phyloP scores from a whole-genome alignment of 2,888 invertebrate species.

The Leptinotarsa haldemani region DNA sequence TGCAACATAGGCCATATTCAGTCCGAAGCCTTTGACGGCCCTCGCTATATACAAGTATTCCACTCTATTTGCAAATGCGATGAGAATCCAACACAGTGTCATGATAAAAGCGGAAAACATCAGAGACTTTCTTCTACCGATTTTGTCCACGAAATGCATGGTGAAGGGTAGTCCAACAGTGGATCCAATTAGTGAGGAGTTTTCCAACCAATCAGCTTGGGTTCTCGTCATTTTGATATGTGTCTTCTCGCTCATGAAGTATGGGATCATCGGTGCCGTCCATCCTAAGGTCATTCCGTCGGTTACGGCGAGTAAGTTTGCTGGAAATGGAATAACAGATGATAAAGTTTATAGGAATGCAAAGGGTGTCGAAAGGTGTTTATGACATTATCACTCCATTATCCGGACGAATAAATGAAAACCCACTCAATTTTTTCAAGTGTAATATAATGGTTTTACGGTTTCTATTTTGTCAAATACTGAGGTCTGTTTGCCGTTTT shows the following conservation, averaged over 20 bases:
- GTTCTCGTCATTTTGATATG: conserved; percentile 57
- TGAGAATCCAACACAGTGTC: conserved; percentile 57
- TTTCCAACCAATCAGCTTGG: conserved; percentile 55
- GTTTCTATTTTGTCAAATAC: no score
- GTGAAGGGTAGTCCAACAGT: conserved; percentile 54
- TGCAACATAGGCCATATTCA: conserved; percentile 63
- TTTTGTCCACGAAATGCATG: conserved; percentile 53
- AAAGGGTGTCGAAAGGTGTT: no score
- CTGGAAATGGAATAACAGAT: conserved; percentile 50
- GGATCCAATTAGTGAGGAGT: conserved; percentile 50
- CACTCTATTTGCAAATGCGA: conserved; percentile 53
- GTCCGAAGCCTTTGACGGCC: conserved; percentile 60
- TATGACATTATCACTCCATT: no score
- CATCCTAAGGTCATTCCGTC: conserved; percentile 65
- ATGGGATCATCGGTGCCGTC: conserved; percentile 62
- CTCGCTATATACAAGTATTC: conserved; percentile 57
- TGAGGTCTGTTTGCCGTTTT: no score
- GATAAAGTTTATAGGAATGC: no score
- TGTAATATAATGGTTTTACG: no score
- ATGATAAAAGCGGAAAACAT: conserved; percentile 55
- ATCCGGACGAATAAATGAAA: no score
- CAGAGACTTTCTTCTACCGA: conserved; percentile 58
- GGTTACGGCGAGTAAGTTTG: conserved; percentile 61
- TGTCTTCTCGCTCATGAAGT: conserved; percentile 54
- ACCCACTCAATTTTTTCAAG: no score